These are phyloP conservation scores for Ameiurus melas DNA, from an alignment of 2,113 vertebrate genomes.

Conservation along the genomic window DNA sequence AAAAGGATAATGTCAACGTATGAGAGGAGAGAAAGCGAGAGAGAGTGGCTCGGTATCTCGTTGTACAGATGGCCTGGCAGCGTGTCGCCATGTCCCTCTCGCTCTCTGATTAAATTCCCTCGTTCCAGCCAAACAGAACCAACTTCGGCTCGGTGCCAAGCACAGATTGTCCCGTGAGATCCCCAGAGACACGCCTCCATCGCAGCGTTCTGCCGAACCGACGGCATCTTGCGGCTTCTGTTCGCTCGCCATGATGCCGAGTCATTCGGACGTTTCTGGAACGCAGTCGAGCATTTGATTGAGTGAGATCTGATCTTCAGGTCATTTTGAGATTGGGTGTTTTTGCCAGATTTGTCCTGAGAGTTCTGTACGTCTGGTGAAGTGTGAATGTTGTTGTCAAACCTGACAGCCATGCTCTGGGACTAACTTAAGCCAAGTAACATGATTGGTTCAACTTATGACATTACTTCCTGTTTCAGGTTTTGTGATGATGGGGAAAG, in stretches of 20 bases:
- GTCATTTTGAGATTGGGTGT: not conserved
- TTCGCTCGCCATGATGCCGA: not conserved
- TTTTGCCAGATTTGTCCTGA: not conserved
- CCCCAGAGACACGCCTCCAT: not conserved
- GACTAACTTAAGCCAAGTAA: not conserved
- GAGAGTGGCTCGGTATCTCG: not conserved
- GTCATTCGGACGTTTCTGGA: not conserved
- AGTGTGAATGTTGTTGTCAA: not conserved
- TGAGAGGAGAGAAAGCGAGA: not conserved
- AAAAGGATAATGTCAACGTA: not conserved
- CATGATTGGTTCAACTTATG: not conserved
- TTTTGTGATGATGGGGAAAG: not conserved
- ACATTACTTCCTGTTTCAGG: not conserved
- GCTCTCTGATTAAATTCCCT: constrained; percentile 20
- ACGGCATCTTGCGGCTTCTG: not conserved
- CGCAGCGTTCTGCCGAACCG: not conserved
- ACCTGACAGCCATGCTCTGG: not conserved
- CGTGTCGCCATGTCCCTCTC: constrained; percentile 23
- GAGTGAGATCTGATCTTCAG: not conserved
- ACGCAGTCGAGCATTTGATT: not conserved
- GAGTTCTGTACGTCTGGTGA: not conserved
- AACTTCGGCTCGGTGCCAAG: not conserved
- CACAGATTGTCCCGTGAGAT: constrained; percentile 14
- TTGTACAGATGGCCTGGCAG: constrained; percentile 29
- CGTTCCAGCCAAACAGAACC: constrained; percentile 11